Percentiles rank a stretch among this genome's conserved stretches.
Conservation (phyloP, 2,888 invertebrate species). For the Hermodice carunculata region DNA sequence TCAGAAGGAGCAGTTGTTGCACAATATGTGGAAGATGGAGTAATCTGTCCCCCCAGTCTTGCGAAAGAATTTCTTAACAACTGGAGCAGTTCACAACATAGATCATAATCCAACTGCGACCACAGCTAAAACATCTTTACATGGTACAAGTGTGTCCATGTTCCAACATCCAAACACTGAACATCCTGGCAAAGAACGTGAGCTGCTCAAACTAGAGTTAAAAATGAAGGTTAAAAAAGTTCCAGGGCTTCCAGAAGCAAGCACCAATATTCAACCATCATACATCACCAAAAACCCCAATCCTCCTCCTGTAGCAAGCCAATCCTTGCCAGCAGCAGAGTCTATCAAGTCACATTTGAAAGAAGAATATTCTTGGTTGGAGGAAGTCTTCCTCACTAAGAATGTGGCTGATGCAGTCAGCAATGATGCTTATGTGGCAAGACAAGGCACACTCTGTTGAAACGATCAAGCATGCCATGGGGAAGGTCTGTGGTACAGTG, state of each 20-base stretch:
- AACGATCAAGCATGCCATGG: slow-evolving; percentile 29
- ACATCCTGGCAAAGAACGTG: slow-evolving; percentile 18
- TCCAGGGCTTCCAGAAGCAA: slow-evolving; percentile 27
- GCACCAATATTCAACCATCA: slow-evolving; percentile 25
- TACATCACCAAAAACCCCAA: slow-evolving; percentile 21
- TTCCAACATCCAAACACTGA: slow-evolving; percentile 33
- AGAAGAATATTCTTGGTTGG: slow-evolving; percentile 18
- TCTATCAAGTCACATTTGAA: neutral
- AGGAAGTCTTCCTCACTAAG: slow-evolving; percentile 7
- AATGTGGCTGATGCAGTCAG: neutral
- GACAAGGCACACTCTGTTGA: slow-evolving; percentile 18
- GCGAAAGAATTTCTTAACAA: slow-evolving; percentile 35
- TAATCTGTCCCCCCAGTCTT: slow-evolving; percentile 26
- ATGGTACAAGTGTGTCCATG: slow-evolving; percentile 39
- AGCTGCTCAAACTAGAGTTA: no score
- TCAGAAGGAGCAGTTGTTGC: slow-evolving; percentile 24
- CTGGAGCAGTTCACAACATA: slow-evolving; percentile 40
- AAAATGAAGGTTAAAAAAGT: slow-evolving; percentile 13
- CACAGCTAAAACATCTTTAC: slow-evolving; percentile 29
- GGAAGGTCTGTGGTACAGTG: slow-evolving; percentile 17
- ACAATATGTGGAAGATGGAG: slow-evolving; percentile 23
- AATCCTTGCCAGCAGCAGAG: neutral
- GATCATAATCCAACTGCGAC: slow-evolving; percentile 40
- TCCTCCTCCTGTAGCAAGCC: neutral
- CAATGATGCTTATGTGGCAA: slow-evolving; percentile 8